Evolutionary conservation across 1,140 invertebrate species (phyloP), one percentile per base, ranked within the genome.

Genomic region (Coelopa frigida): DNA sequence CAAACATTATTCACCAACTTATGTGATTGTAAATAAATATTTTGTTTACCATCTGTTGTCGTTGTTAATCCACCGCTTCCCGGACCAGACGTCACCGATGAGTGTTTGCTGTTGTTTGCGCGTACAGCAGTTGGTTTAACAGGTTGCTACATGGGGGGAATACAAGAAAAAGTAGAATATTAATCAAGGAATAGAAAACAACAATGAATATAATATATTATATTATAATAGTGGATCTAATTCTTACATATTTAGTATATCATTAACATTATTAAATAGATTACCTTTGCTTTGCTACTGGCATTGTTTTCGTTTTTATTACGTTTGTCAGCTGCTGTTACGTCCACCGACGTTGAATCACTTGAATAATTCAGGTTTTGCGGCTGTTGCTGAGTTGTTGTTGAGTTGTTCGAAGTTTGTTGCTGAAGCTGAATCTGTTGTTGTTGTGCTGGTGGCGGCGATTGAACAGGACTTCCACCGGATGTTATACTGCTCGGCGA

Each of bases 401-500:
- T 52, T 46, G 61, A n/a, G n/a, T 55, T 51, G 61, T 59, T 36
- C n/a, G 31, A 31, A 27, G 38, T 22, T 12, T 42, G 46, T 37
- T 49, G 48, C 37, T 44, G 35, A 32, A 32, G 21, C 21, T 42
- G 56, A 37, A 59, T 23, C 20, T 46, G 48, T 31, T 26, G 20
- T 35, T 57, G 54, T 14, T 51, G 49, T 42, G 48, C 39, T 22
- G 53, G 70, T 49, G 71, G 67, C 27, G 80, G 81, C 36, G 81
- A 75, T 52, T 72, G 67, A 21, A 75, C 61, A 46, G 77, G 72
- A 69, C 70, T 61, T 54, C 73, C 55, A 47, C 68, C 70, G 33
- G 83, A 92, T 53, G 83, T 87, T 58, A 80, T 85, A 45, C 86
- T 91, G 51, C 85, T 85, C 24, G 86, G 89, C 42, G 86, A 89